Evolutionary conservation across 1,140 invertebrate species (phyloP), one percentile per base, ranked within the genome.

Genomic region (Magallana angulata): DNA sequence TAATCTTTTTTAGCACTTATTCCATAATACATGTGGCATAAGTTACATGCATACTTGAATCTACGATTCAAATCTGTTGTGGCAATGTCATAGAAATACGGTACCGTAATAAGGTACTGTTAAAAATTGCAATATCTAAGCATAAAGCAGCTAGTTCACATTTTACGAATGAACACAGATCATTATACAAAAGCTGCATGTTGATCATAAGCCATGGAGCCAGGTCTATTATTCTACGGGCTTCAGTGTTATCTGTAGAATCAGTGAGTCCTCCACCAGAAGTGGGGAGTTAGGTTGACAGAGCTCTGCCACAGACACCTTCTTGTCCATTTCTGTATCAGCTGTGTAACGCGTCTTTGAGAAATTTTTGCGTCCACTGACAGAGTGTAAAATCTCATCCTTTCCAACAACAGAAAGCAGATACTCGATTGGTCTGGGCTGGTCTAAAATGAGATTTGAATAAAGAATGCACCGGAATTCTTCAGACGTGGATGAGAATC

Each of bases 341-440:
- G 91, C 91, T 48, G 91, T 92, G 87, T 93, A 94, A 64, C 95
- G 87, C 7, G 94, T 94, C 85, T 95, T 95, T 16, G 94, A 95
- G 89, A 95, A 95, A 82, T 93, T 93, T 84, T 95, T 95, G 89
- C 92, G 94, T 1, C 95, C 95, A 82, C 91, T 92, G 16, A 95
- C 93, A 36, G 94, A 92, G 48, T 93, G 91, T 4, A 95, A 87
- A 11, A 95, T 92, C 87, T 95, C 93, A 68, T 93, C 91, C 7
- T 93, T 92, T 68, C 93, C 92, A 16, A 94, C 94, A 80, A 95
- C 87, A 58, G 94, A 94, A 36, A 95, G 90, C 84, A 95, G 88
- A 89, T 94, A 95, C 87, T 95, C 95, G 57, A 95, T 92, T 8
- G 95, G 94, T 68, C 94, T 88, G 3, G 94, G 92, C 84, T 95